Evolutionary conservation across 2,797 vertebrate species (phyloP).

Genomic region (Crocidura indochinensis): DNA sequence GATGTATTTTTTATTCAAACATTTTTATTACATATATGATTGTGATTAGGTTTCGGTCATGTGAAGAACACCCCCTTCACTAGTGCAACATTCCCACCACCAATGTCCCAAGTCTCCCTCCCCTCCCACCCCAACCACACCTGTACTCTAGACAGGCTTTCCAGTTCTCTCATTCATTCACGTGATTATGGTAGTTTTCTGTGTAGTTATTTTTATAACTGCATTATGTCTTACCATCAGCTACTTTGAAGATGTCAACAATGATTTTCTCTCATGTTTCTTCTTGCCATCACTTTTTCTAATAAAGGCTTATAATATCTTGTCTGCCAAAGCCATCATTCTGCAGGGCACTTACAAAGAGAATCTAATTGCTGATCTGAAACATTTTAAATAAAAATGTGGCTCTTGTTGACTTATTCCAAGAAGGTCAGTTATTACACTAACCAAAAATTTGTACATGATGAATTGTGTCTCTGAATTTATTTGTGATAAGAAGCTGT

Average conservation of each 20-base stretch:
- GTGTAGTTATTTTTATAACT: too few relatives aligned
- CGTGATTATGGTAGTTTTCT: too few relatives aligned
- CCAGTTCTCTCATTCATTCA: too few relatives aligned
- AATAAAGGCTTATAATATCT: constrained; percentile 32
- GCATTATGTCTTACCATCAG: constrained; percentile 6
- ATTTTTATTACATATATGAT: too few relatives aligned
- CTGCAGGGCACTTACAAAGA: constrained; percentile 5
- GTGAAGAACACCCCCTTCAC: too few relatives aligned
- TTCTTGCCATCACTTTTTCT: constrained; percentile 55
- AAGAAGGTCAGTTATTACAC: constrained; percentile 14
- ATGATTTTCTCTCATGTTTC: not conserved
- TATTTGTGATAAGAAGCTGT: not conserved
- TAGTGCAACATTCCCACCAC: too few relatives aligned
- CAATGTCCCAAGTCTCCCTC: too few relatives aligned
- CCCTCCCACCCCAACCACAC: too few relatives aligned
- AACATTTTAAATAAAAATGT: constrained; percentile 48
- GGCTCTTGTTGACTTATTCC: not conserved
- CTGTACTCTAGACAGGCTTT: too few relatives aligned
- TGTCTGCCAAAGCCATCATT: constrained; percentile 48
- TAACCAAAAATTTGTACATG: not conserved
- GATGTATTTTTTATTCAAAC: too few relatives aligned
- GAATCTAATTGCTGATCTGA: constrained; percentile 36
- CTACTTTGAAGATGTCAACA: not conserved
- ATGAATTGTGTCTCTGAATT: constrained; percentile 3
- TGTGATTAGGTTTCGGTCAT: too few relatives aligned